Conservation (phyloP, 2,888 invertebrate species). For the Drosophila meridionalis region DNA sequence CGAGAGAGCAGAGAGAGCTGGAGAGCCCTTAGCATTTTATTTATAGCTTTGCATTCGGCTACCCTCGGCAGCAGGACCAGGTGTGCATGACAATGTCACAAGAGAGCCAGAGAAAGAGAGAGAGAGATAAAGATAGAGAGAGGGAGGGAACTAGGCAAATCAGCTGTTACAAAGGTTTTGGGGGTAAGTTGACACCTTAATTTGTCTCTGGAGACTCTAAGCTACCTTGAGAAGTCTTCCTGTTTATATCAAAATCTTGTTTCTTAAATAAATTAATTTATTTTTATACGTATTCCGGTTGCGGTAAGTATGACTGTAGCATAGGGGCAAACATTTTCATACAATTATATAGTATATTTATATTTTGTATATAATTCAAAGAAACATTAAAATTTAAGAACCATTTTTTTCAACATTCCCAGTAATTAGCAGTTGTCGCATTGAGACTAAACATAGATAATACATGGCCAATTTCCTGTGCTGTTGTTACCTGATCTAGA, state of each 20-base stretch:
- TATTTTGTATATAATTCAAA: neutral
- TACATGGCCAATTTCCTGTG: neutral
- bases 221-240: neutral
- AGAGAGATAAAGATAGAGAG: neutral
- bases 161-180: slow-evolving; percentile 11
- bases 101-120: neutral
- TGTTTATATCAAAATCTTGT: neutral
- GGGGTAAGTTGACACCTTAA: neutral
- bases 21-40: slow-evolving; percentile 3
- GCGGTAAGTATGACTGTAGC: neutral
- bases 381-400: neutral
- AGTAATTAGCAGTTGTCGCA: neutral
- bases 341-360: neutral
- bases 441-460: neutral
- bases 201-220: neutral
- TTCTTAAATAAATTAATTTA: neutral
- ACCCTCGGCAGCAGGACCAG: slow-evolving; percentile 18
- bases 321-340: neutral
- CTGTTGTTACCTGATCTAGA: neutral
- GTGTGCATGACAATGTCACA: slow-evolving; percentile 36
- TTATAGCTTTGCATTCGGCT: neutral
- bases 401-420: neutral
- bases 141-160: slow-evolving; percentile 9
- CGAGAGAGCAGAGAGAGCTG: neutral
- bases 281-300: neutral